These are phyloP conservation scores for Avahi laniger DNA, from an alignment of 2,797 vertebrate genomes.

Conservation along the genomic window DNA sequence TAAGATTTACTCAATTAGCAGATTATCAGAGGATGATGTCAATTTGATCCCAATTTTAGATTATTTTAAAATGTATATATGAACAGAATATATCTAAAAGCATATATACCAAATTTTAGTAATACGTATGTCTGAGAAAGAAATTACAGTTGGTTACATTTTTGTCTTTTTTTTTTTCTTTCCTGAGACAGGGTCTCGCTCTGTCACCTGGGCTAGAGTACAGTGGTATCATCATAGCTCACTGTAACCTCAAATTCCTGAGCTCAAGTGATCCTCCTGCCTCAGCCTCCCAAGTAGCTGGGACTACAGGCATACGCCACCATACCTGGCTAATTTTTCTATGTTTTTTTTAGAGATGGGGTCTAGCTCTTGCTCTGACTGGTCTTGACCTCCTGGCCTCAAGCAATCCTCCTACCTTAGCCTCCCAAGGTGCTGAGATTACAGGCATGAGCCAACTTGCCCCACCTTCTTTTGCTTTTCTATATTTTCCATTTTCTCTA, in stretches of 20 bases:
- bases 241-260: background rate
- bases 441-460: no score
- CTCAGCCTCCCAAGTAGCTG: background rate
- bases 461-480: background rate
- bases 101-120: background rate
- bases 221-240: no score
- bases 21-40: background rate
- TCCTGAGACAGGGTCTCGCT: no score
- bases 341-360: no score
- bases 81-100: background rate
- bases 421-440: background rate
- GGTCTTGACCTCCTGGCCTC: background rate
- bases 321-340: no score
- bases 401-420: background rate
- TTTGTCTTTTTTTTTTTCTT: background rate
- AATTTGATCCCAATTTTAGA: background rate
- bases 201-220: background rate
- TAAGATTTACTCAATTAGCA: conserved; percentile 4
- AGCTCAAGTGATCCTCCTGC: background rate
- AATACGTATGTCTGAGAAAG: background rate
- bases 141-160: background rate
- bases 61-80: background rate
- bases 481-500: conserved; percentile 2
- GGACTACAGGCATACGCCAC: background rate
- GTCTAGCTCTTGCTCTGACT: no score